Base-by-base conservation (phyloP, 2,797 vertebrate genomes). In the Enteromius radiatus region DNA sequence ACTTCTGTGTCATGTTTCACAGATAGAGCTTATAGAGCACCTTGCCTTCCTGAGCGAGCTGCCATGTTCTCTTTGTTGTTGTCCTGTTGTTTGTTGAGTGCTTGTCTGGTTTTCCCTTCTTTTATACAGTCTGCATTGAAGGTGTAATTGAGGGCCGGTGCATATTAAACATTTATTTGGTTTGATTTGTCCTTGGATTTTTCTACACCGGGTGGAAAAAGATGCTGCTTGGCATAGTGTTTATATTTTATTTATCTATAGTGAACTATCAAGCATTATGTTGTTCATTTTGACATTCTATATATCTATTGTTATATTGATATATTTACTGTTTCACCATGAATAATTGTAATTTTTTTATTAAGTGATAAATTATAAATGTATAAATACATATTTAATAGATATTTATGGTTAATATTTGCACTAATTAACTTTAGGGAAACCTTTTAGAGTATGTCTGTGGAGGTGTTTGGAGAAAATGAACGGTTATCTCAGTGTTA, bases 61-160 rank as follows among this genome's bases (percentile, higher is more conserved):
- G 43, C 63, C 77, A 61, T 83, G 19, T 83, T 85, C 31, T 83
- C 82, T 88, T 88, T 86, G 84, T 86, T 38, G 23, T 71, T 84
- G 28, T 74, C 70, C 14, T 0, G 63, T 70, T 47, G n/a, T 54
- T 56, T 77, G 45, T 81, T 26, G 43, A 45, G 11, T 43, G 14
- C 36, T 7, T 4, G 33, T 43, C 38, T 68, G 38, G 33, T 56
- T 10, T 36, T 3, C 17, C 1, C 15, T 3, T 21, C 4, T 21
- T 45, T 59, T n/a, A 56, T 17, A 70, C 8, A 28, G 38, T 28
- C 19, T 71, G 41, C 1, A 47, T 47, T 61, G 28, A 70, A 80
- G 41, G 67, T 33, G 61, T 33, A 47, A 33, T 70, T 5, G 7
- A 69, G 17, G 33, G 52, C 11, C 7, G 4, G 26, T 3, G 1